Base-by-base conservation (phyloP, 2,797 vertebrate species). In the Squalus acanthias region DNA sequence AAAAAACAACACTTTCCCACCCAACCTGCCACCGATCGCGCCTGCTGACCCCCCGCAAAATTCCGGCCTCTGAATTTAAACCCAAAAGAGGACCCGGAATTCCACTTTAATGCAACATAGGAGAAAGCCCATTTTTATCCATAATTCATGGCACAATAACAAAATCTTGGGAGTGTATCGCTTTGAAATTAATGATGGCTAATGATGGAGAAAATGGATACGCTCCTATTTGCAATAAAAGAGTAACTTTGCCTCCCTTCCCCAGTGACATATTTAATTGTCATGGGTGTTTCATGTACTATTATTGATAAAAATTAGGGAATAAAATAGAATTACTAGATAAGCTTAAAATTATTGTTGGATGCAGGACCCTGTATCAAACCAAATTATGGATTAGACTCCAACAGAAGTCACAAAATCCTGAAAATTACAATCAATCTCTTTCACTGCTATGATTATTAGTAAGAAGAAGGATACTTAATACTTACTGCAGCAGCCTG, bases 401-500 rank as follows among this genome's bases (percentile, higher is more conserved):
- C 82, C 82, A 85, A 85, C 39, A 22, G 82, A 85, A 85, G 46
- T 85, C 20, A 85, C 17, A 85, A 50, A 85, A 85, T 50, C 46
- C 20, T 50, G 46, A 85, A 85, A 85, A 85, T 24, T 1, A 50
- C 20, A 85, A 22, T 39, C 39, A 82, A 46, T 85, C 1, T 50
- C 20, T 85, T 85, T 85, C 46, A 85, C 46, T 46, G 39, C 8
- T 33, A 60, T 91, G 88, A 1, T 3, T 60, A 60, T 91, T 91
- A 33, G 3, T 13, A 57, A 60, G 24, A 26, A 33, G 82, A 63
- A 60, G 26, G 33, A n/a, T 92, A 15, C 10, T 92, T 7, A 50
- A 95, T 67, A 97, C 98, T 0, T 98, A 99, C 99, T 0, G 98
- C 98, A 33, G 98, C 97, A n/a, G 98, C 98, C 97, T 99, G 99